Base-by-base conservation (phyloP, 2,113 vertebrate genomes). In the Antechinus stuartii region DNA sequence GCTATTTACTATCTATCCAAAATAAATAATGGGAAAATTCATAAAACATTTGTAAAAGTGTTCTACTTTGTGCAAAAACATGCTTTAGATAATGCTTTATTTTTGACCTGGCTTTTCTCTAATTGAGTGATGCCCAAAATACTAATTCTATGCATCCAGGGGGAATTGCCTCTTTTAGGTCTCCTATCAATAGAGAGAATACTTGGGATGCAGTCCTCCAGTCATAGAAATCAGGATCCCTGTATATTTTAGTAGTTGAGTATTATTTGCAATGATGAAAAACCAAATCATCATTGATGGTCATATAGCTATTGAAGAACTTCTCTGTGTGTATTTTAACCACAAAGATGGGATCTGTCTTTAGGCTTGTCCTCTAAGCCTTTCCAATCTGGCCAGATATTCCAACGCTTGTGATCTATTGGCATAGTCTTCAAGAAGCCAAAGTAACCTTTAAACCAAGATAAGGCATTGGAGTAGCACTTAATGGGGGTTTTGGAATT, bases 1-100 rank as follows among this genome's bases (percentile, higher is more conserved):
- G 47, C 96, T 57, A 84, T 94, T 54, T 97, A 95, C 95, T 95
- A 53, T 53, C 93, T 97, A 23, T 61, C 92, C 90, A 94, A 91
- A 93, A 95, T 95, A 89, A 96, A 95, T 95, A 96, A 94, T 92
- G 97, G 93, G 30, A 93, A 92, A 91, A 95, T 93, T 96, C 54
- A 94, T 94, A 95, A 94, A 76, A 91, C 25, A 54, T 95, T 94
- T 54, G 91, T 96, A 96, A 94, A 84, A 95, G 52, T 96, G 95
- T 96, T 96, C n/a, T 94, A 94, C 47, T 16, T 95, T 94, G 27
- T 56, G 25, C 25, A 9, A 91, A 89, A 97, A 94, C 0, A 0
- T 61, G 50, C 26, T 92, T 27, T 97, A 90, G 35, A 35, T 76
- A n/a, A 76, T n/a, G 68, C 22, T 84, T 84, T 42, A 93, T 92